These are phyloP conservation scores for Ochropleura leucogaster DNA, from an alignment of 2,888 invertebrate species.

Conservation along the genomic window DNA sequence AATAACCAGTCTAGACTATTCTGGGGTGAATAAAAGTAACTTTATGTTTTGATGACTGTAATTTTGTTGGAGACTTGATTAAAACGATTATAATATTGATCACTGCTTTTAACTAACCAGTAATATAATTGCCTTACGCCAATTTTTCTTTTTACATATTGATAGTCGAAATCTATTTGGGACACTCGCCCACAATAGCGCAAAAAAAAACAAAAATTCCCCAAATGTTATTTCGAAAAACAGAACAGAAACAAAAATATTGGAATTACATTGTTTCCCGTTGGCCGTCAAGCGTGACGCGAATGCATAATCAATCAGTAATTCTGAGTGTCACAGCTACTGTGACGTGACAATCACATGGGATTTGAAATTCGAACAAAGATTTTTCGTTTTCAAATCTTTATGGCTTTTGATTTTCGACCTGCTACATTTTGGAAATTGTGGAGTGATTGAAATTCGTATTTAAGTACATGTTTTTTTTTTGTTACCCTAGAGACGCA, in stretches of 20 bases:
- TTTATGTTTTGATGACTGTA: neutral
- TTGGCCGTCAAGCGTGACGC: constrained; percentile 81
- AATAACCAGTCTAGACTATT: neutral
- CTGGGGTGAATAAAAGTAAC: neutral
- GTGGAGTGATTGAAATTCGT: neutral
- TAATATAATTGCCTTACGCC: neutral
- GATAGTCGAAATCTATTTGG: neutral
- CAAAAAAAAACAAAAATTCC: constrained; percentile 1
- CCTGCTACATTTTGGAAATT: neutral
- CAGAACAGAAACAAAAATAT: constrained; percentile 55
- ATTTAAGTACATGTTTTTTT: too few species aligned
- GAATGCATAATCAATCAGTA: constrained; percentile 90
- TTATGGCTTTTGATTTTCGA: constrained; percentile 34
- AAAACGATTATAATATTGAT: neutral
- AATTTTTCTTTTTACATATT: neutral
- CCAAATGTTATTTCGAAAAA: constrained; percentile 34
- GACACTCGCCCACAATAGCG: neutral
- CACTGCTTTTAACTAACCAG: neutral
- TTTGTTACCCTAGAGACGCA: neutral
- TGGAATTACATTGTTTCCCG: constrained; percentile 76
- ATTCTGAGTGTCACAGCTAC: constrained; percentile 80
- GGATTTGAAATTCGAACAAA: constrained; percentile 85
- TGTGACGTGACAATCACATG: constrained; percentile 83
- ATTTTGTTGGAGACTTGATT: neutral
- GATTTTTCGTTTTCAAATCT: constrained; percentile 79